Base-by-base conservation (phyloP, 2,113 vertebrate species). In the Perognathus longimembris region DNA sequence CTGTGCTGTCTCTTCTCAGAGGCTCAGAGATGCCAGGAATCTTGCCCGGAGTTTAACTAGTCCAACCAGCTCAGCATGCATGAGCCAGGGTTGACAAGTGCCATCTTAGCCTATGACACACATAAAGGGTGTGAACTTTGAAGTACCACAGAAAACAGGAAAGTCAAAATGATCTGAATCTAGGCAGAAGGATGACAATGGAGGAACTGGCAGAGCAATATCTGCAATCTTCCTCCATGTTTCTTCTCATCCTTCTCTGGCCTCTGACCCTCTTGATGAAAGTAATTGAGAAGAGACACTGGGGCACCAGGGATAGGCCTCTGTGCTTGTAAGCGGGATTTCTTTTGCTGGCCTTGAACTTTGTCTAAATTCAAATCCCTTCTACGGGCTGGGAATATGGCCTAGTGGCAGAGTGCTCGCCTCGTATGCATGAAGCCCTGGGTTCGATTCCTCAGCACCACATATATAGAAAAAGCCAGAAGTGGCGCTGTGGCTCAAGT, bases 51-150 rank as follows among this genome's bases (percentile, higher is more conserved):
- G 50, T 54, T 54, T 54, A 54, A 54, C 50, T 54, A 54, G 18
- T 1, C 36, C 18, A 42, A 26, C 18, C 14, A 30, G 73, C 84
- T 71, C 34, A 30, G 1, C 69, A n/a, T 1, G 2, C 21, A 42
- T 2, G 1, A 20, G 12, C 7, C 67, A 45, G 54, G 28, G 22
- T 38, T 40, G 15, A 14, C 28, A 10, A 40, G 36, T 26, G 18
- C 1, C 4, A 0, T 57, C 50, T 54, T 50, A 73, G 61, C 28
- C 21, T 0, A 21, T 5, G 21, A 7, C 73, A 26, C 3, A 10
- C 32, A 12, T 22, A 71, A 70, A 85, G 57, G 69, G 42, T n/a
- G 30, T 45, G 24, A 45, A 83, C 45, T 6, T 24, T 7, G 26
- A 79, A 26, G 22, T 15, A 15, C 7, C 54, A 15, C 63, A 77